phyloP scores from a whole-genome alignment of 2,113 vertebrate genomes.

The Argyrosomus japonicus region DNA sequence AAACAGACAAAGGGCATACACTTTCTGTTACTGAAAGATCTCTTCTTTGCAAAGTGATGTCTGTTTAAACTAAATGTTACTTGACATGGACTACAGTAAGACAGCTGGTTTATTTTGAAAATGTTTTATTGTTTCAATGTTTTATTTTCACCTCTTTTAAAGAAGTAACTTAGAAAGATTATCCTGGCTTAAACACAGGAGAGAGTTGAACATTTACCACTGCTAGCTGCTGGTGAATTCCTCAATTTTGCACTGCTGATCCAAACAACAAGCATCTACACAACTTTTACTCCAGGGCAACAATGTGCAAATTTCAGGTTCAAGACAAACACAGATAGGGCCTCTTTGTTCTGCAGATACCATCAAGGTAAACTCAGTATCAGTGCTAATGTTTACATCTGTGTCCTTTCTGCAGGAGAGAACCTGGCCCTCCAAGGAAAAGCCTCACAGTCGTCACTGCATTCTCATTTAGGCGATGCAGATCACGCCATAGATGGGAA shows the following conservation, averaged over 20 bases:
- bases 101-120: too few relatives aligned
- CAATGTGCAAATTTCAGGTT: background rate
- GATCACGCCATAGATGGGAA: too few relatives aligned
- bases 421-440: slow-evolving; percentile 62
- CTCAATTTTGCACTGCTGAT: background rate
- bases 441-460: slow-evolving; percentile 58
- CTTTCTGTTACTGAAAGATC: too few relatives aligned
- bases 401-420: slow-evolving; percentile 32
- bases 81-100: too few relatives aligned
- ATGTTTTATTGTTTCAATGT: too few relatives aligned
- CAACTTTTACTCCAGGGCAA: background rate
- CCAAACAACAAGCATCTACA: background rate
- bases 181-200: too few relatives aligned
- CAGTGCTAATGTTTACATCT: background rate
- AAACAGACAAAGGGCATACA: background rate
- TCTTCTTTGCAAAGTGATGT: too few relatives aligned
- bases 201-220: background rate
- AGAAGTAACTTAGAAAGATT: too few relatives aligned
- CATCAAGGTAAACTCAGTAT: background rate
- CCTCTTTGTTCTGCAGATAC: background rate
- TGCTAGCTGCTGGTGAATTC: background rate
- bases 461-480: too few relatives aligned
- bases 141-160: too few relatives aligned
- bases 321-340: too few relatives aligned
- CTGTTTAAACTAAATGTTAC: too few relatives aligned